Conservation (phyloP, 2,797 vertebrate species). For the Loriculus beryllinus region DNA sequence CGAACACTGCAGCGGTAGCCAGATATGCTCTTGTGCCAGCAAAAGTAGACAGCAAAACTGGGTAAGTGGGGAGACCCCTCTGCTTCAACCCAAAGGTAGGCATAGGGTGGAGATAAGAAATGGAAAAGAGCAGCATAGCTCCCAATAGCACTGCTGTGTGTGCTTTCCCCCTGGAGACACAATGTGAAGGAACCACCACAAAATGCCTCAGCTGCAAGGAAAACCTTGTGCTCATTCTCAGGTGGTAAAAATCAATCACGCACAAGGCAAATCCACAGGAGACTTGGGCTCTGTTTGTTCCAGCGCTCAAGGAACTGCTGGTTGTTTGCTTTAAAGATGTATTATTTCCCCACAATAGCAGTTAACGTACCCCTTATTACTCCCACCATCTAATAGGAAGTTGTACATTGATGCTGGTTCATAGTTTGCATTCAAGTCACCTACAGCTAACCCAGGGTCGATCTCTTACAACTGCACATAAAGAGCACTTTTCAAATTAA, state of each 20-base stretch:
- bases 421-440: neutral
- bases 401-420: neutral
- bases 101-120: neutral
- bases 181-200: neutral
- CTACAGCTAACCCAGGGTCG: neutral
- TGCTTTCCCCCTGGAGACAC: accelerated
- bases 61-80: neutral
- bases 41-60: neutral
- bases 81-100: neutral
- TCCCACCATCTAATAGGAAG: neutral
- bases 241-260: neutral
- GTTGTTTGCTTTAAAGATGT: constrained; percentile 26
- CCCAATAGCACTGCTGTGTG: neutral
- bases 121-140: neutral
- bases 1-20: neutral
- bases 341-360: neutral
- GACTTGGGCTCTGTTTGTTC: neutral
- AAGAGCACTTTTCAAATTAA: neutral
- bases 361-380: neutral
- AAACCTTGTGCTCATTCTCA: neutral
- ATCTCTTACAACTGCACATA: neutral
- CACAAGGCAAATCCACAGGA: constrained; percentile 11
- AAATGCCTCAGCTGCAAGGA: neutral
- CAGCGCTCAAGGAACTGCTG: neutral
- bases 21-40: accelerated